Evolutionary conservation across 2,797 vertebrate genomes (phyloP).

Genomic region (Pseudochirops cupreus): DNA sequence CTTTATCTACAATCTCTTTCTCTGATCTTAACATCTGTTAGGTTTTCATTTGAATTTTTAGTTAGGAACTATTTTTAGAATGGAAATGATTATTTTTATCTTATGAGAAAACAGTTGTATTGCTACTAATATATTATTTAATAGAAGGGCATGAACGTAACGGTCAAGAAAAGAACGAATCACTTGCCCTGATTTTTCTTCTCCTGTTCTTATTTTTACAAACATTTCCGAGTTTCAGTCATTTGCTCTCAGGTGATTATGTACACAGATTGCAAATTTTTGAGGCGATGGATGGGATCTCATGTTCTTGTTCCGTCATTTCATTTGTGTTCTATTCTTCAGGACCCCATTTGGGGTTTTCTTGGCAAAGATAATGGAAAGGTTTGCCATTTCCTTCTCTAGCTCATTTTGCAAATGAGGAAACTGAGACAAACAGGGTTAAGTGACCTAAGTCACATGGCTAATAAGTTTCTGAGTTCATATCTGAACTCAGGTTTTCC

Average conservation of each 20-base stretch:
- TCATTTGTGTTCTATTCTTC: too few species aligned
- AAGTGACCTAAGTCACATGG: not conserved
- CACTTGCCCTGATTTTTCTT: not conserved
- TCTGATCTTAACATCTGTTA: not conserved
- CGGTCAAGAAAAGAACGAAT: not conserved
- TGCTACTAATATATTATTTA: not conserved
- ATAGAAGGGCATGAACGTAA: not conserved
- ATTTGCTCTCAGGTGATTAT: not conserved
- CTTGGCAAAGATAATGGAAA: too few species aligned
- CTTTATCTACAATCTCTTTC: not conserved
- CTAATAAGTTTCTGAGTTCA: not conserved
- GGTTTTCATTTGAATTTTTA: not conserved
- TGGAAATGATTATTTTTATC: not conserved
- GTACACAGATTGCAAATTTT: too few species aligned
- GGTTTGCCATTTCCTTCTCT: too few species aligned
- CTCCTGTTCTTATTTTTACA: not conserved
- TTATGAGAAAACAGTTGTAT: not conserved
- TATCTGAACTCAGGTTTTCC: not conserved
- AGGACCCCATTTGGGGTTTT: too few species aligned
- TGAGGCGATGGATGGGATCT: too few species aligned
- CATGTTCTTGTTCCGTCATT: too few species aligned
- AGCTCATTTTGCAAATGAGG: too few species aligned
- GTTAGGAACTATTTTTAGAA: not conserved
- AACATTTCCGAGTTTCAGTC: not conserved
- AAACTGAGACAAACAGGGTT: too few species aligned